These are phyloP conservation scores for Dasyurus viverrinus DNA, from an alignment of 2,113 vertebrate species.

Conservation along the genomic window DNA sequence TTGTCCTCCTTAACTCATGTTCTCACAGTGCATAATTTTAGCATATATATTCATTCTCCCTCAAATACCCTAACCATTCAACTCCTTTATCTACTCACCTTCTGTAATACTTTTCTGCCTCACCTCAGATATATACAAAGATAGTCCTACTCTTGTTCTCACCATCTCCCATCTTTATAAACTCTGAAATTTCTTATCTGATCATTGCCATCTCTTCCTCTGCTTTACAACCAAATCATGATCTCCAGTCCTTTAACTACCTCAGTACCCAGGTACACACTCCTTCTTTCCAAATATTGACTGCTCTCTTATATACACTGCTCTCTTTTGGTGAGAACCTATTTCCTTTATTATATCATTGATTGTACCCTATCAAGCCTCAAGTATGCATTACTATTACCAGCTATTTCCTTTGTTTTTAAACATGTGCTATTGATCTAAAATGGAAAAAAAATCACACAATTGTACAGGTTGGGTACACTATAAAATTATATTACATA, in stretches of 20 bases:
- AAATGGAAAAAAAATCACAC: neutral
- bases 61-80: neutral
- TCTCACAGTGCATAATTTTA: neutral
- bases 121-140: neutral
- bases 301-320: too few species aligned
- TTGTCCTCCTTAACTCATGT: neutral
- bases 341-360: too few species aligned
- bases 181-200: neutral
- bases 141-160: neutral
- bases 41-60: neutral
- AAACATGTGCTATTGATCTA: neutral
- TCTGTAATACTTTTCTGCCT: neutral
- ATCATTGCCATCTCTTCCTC: neutral
- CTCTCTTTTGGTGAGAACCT: too few species aligned
- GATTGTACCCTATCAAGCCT: neutral
- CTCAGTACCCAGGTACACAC: too few species aligned
- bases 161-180: neutral
- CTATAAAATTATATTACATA: too few species aligned
- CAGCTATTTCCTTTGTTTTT: too few species aligned
- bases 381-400: neutral
- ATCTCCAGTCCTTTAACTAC: too few species aligned
- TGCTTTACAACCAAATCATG: neutral
- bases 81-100: neutral
- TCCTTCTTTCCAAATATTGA: too few species aligned
- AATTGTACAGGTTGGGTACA: neutral